Base-by-base conservation (phyloP, 2,113 vertebrate species). In the Gracilinanus agilis region DNA sequence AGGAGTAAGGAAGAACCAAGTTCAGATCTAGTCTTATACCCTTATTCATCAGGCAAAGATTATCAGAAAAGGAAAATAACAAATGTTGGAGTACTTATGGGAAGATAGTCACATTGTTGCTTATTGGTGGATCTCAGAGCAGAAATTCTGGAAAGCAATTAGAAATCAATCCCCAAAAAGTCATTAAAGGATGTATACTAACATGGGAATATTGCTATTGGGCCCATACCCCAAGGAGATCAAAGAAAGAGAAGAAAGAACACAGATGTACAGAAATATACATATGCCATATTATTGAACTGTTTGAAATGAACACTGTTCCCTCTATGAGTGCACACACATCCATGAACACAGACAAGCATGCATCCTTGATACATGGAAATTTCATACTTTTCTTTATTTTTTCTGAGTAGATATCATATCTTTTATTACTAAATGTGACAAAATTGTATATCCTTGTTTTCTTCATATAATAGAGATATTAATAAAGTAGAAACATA, bases 381-480 rank as follows among this genome's bases (percentile, higher is more conserved):
- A 23, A 8, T 55, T 49, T 90, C 40, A 3, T 44, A 91, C 29
- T 44, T 44, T 40, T 95, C 53, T 96, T 90, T 90, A 9, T n/a
- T 75, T 89, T 96, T 9, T n/a, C 94, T 89, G 40, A 55, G 88
- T 54, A 90, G 49, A 44, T 89, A 94, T 90, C 49, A 75, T 44
- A 94, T 54, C 94, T 92, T 95, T 90, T 90, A 93, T 89, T 96
- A 90, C 90, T 94, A 94, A 97, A 97, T 96, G 95, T 95, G 95
- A 56, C 55, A 93, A 94, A 92, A 93, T 55, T 44, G 49, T 88
- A 83, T 89, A 13, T 5, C 93, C 58, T 91, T 90, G 8, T 91
- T 54, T 96, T 24, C 3, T 97, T 97, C 55, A 67, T 96, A 6
- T 95, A 94, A 93, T 95, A 96, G 96, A 91, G 75, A 93, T n/a